Base-by-base conservation (phyloP, 2,888 invertebrate species). In the Prostheceraeus crozeri region DNA sequence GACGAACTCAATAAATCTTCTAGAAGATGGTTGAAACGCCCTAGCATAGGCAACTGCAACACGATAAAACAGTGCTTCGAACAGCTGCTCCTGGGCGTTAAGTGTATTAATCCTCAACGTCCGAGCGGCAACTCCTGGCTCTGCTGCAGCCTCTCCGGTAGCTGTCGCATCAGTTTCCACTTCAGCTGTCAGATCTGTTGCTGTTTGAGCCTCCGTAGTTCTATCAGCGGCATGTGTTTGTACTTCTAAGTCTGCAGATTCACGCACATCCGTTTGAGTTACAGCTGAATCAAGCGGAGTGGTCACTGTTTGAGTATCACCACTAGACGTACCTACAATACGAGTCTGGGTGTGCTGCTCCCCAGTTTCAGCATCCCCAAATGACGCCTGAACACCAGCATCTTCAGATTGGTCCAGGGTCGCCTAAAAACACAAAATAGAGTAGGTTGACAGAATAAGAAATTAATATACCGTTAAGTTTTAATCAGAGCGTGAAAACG, bases 61-160 rank as follows among this genome's bases (percentile, higher is more conserved):
- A 74, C 89, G 85, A 73, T 90, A 73, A 77, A 98, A 93, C 67
- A 98, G 80, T 11, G 91, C 90, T 78, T 93, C 89, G 76, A 94
- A 94, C 57, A 94, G 79, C 67, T 91, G 82, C 75, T 93, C 91
- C 68, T 93, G 81, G 23, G 48, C 14, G 48, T 48, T 48, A 14
- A 48, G 28, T 11, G 48, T 30, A 48, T 48, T 48, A 19, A 4
- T 48, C 8, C 48, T 10, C 10, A 48, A 25, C 23, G 28, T 28
- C 4, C 48, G 48, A 23, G 28, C 10, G 6, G 48, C 27, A 10
- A 48, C 48, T 23, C 28, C 48, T 14, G 48, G 28, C 28, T 48
- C 48, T 48, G 48, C 28, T 6, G 48, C 28, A 4, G 48, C 48
- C 48, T 48, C 10, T 33, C 8, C 8, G n/a, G 33, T 33, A n/a